phyloP scores from a whole-genome alignment of 2,113 vertebrate species.

The Ptilorrhoa leucosticta region DNA sequence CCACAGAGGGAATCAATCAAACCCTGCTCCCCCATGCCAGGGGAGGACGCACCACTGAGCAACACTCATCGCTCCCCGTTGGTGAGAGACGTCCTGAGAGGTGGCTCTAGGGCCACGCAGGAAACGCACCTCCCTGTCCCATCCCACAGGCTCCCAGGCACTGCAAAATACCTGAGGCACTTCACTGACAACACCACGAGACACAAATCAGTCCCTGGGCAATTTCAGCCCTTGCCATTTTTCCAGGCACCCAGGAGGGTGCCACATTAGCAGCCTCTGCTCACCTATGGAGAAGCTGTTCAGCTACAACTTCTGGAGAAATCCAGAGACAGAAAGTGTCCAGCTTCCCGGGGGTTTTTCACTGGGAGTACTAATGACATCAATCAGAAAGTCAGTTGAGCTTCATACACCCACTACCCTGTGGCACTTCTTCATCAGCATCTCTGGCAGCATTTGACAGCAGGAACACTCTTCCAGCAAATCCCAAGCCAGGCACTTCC shows the following conservation, averaged over 20 bases:
- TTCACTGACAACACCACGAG: fast-evolving
- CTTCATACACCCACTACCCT: not conserved
- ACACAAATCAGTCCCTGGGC: not conserved
- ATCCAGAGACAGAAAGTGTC: not conserved
- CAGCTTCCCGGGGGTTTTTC: not conserved
- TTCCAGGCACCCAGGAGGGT: not conserved
- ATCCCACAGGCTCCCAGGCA: not conserved
- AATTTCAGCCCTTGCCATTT: not conserved
- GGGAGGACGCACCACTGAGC: not conserved
- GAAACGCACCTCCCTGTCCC: not conserved
- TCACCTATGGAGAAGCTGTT: not conserved
- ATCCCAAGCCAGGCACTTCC: not conserved
- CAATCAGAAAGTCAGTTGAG: not conserved
- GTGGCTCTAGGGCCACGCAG: fast-evolving
- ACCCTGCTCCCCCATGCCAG: not conserved
- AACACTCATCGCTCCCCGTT: not conserved
- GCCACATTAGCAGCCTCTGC: not conserved
- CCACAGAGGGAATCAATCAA: conserved; percentile 53
- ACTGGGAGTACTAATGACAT: not conserved
- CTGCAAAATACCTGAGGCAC: not conserved
- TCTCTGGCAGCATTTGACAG: not conserved
- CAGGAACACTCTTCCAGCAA: not conserved
- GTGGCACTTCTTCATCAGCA: not conserved
- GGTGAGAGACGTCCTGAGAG: not conserved
- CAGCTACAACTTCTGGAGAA: not conserved